A percentile compares a stretch with the other conserved stretches of the same genome.
These are phyloP conservation scores for Heliconius hermathena DNA, from an alignment of 1,140 invertebrate species.

Conservation along the genomic window DNA sequence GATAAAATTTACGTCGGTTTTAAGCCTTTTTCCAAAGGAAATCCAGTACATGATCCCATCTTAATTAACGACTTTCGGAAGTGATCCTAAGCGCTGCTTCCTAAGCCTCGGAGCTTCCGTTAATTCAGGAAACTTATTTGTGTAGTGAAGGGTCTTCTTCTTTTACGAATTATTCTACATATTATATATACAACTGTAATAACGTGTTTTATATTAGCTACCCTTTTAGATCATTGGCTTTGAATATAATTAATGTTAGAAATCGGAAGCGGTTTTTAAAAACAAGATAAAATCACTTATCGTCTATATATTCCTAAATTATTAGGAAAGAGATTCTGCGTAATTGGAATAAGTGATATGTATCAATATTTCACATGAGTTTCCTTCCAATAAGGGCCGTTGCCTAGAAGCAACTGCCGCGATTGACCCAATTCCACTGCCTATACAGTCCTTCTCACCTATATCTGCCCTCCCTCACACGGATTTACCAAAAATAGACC, in stretches of 20 bases:
- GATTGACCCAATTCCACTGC: too few species aligned
- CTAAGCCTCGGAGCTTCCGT: slow-evolving; percentile 3
- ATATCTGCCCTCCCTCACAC: too few species aligned
- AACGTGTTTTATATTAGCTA: background rate
- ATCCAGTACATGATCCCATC: slow-evolving; percentile 10
- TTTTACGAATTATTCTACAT: background rate
- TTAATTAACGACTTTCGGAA: slow-evolving; percentile 12
- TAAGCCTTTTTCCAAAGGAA: slow-evolving; percentile 5
- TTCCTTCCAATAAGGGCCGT: too few species aligned
- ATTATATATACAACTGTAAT: slow-evolving; percentile 1
- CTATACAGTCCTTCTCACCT: too few species aligned
- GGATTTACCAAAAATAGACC: too few species aligned
- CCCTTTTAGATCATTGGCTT: background rate
- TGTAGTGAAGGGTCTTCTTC: background rate
- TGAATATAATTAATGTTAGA: background rate
- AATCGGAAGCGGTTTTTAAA: too few species aligned
- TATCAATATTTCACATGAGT: too few species aligned
- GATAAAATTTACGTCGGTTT: background rate
- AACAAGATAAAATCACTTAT: too few species aligned
- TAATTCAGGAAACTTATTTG: background rate
- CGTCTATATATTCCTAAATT: too few species aligned
- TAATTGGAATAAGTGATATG: too few species aligned
- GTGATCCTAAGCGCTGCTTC: slow-evolving; percentile 9
- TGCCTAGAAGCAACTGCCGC: too few species aligned
- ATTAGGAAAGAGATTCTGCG: too few species aligned